phyloP scores from a whole-genome alignment of 1,140 invertebrate genomes.

The Coptotermes formosanus region DNA sequence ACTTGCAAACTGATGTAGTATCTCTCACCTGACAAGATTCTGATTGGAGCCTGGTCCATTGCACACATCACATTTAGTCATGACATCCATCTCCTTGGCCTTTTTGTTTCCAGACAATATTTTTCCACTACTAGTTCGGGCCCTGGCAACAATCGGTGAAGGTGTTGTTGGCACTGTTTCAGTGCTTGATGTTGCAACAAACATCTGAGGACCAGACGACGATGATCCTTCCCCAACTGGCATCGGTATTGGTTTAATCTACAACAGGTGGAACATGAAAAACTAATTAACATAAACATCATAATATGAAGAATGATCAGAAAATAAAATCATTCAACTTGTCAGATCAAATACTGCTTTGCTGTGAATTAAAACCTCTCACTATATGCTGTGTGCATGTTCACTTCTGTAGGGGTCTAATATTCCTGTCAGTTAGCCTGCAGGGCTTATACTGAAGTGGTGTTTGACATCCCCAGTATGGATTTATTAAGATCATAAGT shows the following conservation, averaged over 20 bases:
- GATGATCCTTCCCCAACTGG: conserved; percentile 65
- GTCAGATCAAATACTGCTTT: too few species aligned
- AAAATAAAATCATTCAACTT: too few species aligned
- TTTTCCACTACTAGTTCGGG: not conserved
- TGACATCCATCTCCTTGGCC: conserved; percentile 48
- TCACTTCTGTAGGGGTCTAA: too few species aligned
- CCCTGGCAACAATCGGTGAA: conserved; percentile 37
- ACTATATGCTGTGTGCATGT: too few species aligned
- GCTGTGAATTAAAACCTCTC: too few species aligned
- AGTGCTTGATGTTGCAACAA: conserved; percentile 67
- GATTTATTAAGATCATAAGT: too few species aligned
- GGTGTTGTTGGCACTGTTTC: conserved; percentile 55
- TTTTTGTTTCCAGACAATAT: conserved; percentile 39
- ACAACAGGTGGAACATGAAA: conserved; percentile 35
- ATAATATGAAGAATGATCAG: too few species aligned
- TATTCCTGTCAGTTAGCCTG: too few species aligned
- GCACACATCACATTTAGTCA: conserved; percentile 67
- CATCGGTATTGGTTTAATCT: conserved; percentile 79
- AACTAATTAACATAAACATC: too few species aligned
- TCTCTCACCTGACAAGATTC: conserved; percentile 67
- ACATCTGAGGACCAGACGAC: conserved; percentile 63
- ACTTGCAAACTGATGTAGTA: not conserved
- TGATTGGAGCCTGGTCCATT: conserved; percentile 56
- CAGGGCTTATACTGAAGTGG: too few species aligned
- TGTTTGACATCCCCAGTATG: too few species aligned